Evolutionary conservation across 2,113 vertebrate genomes (phyloP).

Genomic region (Synchiropus splendidus): DNA sequence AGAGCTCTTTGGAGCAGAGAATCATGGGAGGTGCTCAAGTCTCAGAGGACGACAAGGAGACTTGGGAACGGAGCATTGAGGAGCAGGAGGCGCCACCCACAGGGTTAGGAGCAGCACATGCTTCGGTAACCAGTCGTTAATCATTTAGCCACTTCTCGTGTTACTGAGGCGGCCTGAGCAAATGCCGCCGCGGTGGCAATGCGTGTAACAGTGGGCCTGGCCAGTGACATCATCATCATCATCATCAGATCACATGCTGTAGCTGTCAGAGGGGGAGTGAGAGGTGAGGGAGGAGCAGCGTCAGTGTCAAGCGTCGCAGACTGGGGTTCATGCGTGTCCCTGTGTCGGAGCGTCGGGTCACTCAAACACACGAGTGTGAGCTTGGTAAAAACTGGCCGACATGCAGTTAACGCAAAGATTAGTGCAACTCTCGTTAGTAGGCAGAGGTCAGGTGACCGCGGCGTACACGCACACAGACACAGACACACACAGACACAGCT

Average conservation of each 20-base stretch:
- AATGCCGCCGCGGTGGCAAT: too few relatives aligned
- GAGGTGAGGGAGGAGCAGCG: conserved; percentile 3
- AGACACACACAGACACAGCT: too few relatives aligned
- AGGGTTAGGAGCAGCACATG: too few relatives aligned
- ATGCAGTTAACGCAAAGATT: conserved; percentile 3
- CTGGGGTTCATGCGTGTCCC: too few relatives aligned
- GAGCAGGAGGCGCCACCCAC: not conserved
- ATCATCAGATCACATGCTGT: conserved; percentile 19
- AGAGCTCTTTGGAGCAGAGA: too few relatives aligned
- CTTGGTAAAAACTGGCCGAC: conserved; percentile 2
- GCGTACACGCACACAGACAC: conserved; percentile 1
- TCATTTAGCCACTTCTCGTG: not conserved
- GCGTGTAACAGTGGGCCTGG: not conserved
- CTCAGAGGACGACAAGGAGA: not conserved
- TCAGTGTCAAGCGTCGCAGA: too few relatives aligned
- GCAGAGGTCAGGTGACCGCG: conserved; percentile 22
- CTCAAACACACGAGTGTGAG: not conserved
- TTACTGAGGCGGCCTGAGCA: not conserved
- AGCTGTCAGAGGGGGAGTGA: not conserved
- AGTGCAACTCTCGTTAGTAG: not conserved
- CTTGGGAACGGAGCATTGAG: too few relatives aligned
- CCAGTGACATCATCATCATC: conserved; percentile 10
- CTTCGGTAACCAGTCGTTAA: too few relatives aligned
- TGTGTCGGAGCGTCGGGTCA: too few relatives aligned
- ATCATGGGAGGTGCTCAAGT: too few relatives aligned